A percentile compares a stretch with the other conserved stretches of the same genome.
Conservation (phyloP, 2,113 vertebrate species). For the Pachycephala philippinensis region DNA sequence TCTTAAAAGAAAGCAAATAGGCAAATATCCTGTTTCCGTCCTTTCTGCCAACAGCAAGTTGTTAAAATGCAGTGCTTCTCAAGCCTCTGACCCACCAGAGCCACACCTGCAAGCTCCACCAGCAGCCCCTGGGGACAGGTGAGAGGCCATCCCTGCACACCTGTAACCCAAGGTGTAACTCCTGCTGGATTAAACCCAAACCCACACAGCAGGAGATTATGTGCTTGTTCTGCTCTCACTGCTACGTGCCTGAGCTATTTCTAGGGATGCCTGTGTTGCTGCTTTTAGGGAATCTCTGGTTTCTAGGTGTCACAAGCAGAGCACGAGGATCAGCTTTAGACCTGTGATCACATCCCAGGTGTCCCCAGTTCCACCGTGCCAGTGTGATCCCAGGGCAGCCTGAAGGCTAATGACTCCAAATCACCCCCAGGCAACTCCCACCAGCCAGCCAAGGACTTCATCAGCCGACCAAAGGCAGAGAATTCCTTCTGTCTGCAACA, state of each 20-base stretch:
- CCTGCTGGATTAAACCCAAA: background rate
- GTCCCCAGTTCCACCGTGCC: background rate
- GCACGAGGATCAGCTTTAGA: background rate
- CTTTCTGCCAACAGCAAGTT: background rate
- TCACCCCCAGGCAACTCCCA: background rate
- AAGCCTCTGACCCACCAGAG: background rate
- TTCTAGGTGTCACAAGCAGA: background rate
- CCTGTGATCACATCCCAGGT: background rate
- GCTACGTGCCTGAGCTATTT: background rate
- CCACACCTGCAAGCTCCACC: accelerated
- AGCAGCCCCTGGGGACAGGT: background rate
- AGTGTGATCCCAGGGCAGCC: background rate
- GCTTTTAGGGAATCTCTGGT: background rate
- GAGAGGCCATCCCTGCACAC: background rate
- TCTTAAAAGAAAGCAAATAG: background rate
- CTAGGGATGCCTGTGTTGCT: background rate
- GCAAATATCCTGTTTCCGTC: background rate
- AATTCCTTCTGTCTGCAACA: background rate
- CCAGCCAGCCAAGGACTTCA: background rate
- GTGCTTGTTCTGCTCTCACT: background rate
- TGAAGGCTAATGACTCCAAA: background rate
- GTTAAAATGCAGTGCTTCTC: background rate
- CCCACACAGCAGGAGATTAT: background rate
- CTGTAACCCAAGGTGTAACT: background rate
- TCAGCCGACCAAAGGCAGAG: background rate